Evolutionary conservation across 2,113 vertebrate genomes (phyloP).

Genomic region (Catharus fuscescens): DNA sequence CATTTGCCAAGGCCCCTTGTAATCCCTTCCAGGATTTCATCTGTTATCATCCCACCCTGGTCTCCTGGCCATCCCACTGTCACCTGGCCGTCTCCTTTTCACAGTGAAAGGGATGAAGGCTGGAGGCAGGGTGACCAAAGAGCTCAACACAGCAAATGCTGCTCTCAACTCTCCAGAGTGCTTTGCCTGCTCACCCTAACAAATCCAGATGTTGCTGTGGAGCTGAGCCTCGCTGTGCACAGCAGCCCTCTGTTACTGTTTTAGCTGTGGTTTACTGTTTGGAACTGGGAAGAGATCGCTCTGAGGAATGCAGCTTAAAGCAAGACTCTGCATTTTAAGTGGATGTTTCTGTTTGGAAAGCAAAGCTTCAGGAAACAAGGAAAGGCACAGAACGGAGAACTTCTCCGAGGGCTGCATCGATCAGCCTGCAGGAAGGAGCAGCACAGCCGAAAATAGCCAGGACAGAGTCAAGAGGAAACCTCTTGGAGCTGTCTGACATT

Average conservation of each 20-base stretch:
- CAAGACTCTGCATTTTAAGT: not conserved
- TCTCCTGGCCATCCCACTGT: no score
- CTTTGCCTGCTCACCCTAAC: not conserved
- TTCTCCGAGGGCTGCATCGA: not conserved
- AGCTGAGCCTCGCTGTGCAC: not conserved
- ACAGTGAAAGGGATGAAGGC: not conserved
- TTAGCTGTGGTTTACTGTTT: not conserved
- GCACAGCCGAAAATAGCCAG: not conserved
- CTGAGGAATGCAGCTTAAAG: not conserved
- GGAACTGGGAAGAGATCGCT: not conserved
- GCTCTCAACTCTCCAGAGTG: not conserved
- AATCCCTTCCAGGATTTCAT: not conserved
- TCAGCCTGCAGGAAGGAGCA: not conserved
- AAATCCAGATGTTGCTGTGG: not conserved
- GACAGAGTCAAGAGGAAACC: not conserved
- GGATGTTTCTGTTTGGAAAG: constrained; percentile 4
- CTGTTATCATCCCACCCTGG: not conserved
- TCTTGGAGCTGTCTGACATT: not conserved
- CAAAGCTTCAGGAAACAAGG: not conserved
- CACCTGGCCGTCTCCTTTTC: not conserved
- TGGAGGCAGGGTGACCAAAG: not conserved
- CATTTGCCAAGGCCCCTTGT: not conserved
- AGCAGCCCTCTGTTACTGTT: not conserved
- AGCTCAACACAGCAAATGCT: not conserved
- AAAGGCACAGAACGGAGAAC: not conserved